phyloP scores from a whole-genome alignment of 1,140 invertebrate species.

The Chelonus insularis region DNA sequence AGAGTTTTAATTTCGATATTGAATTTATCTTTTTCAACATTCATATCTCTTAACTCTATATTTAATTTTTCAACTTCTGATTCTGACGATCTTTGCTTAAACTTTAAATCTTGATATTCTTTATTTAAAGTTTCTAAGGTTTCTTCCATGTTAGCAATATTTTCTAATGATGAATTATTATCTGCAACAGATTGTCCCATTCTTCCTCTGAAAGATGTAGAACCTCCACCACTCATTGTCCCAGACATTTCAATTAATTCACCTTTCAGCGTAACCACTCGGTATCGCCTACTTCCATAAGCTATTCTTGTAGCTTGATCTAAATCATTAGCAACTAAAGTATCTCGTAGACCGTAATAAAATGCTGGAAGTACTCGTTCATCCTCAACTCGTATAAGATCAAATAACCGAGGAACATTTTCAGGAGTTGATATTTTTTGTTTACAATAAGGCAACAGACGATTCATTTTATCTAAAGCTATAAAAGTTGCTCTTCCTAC shows the following conservation, averaged over 20 bases:
- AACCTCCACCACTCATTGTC: conserved; percentile 93
- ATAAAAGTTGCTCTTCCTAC: conserved; percentile 77
- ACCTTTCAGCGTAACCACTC: conserved; percentile 90
- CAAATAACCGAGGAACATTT: conserved; percentile 85
- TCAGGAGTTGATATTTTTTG: conserved; percentile 69
- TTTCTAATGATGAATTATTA: conserved; percentile 58
- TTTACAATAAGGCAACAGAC: conserved; percentile 57
- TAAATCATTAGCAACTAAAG: conserved; percentile 84
- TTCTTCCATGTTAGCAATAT: conserved; percentile 61
- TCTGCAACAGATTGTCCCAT: conserved; percentile 76
- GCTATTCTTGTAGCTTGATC: conserved; percentile 89
- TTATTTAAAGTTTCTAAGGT: conserved; percentile 55
- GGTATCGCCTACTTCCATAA: conserved; percentile 74
- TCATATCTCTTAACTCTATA: conserved; percentile 54
- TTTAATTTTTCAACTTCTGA: conserved; percentile 56
- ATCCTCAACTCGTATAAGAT: conserved; percentile 85
- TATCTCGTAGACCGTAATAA: conserved; percentile 87
- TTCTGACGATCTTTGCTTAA: conserved; percentile 61
- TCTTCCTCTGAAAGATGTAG: conserved; percentile 66
- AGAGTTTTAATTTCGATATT: conserved; percentile 63
- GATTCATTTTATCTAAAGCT: conserved; percentile 73
- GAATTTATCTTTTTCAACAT: conserved; percentile 58
- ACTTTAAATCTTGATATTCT: conserved; percentile 59
- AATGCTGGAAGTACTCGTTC: conserved; percentile 81
- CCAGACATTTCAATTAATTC: conserved; percentile 89